Evolutionary conservation across 1,140 invertebrate genomes (phyloP).

Genomic region (Caenorhabditis briggsae): DNA sequence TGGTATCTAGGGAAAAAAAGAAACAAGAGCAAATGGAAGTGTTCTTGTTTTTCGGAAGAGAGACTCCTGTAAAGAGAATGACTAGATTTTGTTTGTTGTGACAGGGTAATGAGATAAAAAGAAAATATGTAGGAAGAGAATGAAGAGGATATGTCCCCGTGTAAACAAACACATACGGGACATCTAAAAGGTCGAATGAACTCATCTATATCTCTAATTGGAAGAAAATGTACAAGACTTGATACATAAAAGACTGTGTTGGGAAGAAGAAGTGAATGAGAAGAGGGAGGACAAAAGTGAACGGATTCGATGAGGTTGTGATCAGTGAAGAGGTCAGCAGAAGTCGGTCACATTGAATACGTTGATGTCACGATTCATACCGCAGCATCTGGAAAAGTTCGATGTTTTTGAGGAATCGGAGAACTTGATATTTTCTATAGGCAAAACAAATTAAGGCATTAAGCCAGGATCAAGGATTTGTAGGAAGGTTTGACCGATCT

Average conservation of each 20-base stretch:
- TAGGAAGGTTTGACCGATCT: neutral
- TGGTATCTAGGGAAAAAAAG: neutral
- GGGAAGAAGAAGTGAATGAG: neutral
- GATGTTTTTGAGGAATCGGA: neutral
- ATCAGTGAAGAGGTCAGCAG: slow-evolving; percentile 37
- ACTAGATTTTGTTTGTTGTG: neutral
- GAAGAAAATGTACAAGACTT: slow-evolving; percentile 3
- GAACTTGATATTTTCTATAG: neutral
- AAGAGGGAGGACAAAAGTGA: neutral
- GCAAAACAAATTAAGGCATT: neutral
- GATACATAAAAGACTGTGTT: slow-evolving; percentile 6
- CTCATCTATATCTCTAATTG: neutral
- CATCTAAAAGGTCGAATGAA: slow-evolving; percentile 27
- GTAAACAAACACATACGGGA: slow-evolving; percentile 42
- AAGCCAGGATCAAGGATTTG: neutral
- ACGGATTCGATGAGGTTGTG: neutral
- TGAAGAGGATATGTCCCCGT: slow-evolving; percentile 6
- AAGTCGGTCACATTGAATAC: slow-evolving; percentile 53
- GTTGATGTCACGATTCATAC: slow-evolving; percentile 37
- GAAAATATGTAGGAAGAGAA: neutral
- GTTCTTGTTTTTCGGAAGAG: neutral
- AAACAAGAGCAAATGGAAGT: neutral
- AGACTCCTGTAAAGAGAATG: neutral
- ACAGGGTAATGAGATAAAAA: neutral
- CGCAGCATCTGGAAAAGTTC: slow-evolving; percentile 12